Conservation (phyloP, 1,140 invertebrate species). For the Nasonia longicornis region DNA sequence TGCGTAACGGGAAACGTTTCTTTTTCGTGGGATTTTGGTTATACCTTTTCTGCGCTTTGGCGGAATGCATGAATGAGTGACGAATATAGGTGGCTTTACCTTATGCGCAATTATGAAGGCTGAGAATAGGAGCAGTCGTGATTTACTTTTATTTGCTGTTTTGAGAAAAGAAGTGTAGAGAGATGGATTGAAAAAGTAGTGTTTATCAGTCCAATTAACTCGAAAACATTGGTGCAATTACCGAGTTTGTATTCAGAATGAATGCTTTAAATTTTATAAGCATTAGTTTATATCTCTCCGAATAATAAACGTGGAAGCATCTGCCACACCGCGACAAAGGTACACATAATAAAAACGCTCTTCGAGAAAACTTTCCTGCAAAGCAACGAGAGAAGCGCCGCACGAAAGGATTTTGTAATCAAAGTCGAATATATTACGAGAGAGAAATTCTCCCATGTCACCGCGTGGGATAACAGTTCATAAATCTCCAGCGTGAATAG, state of each 20-base stretch:
- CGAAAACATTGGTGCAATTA: too few species aligned
- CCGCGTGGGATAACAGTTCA: neutral
- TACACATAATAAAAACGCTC: neutral
- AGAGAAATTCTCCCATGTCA: conserved; percentile 29
- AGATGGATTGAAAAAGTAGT: too few species aligned
- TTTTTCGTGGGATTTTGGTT: conserved; percentile 11
- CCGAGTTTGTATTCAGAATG: too few species aligned
- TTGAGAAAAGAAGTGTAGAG: too few species aligned
- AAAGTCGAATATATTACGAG: conserved; percentile 19
- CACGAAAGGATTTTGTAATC: conserved; percentile 3
- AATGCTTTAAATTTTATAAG: neutral
- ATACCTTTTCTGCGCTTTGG: too few species aligned
- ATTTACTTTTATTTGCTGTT: too few species aligned
- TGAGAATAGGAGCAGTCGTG: too few species aligned
- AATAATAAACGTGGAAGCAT: neutral
- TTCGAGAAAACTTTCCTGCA: neutral
- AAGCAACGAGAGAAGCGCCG: neutral
- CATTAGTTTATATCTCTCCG: neutral
- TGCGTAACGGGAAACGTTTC: neutral
- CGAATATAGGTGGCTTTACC: too few species aligned
- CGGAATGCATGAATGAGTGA: too few species aligned
- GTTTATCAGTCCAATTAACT: too few species aligned
- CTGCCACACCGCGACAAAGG: neutral
- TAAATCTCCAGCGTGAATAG: neutral
- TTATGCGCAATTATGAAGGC: too few species aligned